Conservation (phyloP, 1,140 invertebrate genomes). For the Aplysia californica region DNA sequence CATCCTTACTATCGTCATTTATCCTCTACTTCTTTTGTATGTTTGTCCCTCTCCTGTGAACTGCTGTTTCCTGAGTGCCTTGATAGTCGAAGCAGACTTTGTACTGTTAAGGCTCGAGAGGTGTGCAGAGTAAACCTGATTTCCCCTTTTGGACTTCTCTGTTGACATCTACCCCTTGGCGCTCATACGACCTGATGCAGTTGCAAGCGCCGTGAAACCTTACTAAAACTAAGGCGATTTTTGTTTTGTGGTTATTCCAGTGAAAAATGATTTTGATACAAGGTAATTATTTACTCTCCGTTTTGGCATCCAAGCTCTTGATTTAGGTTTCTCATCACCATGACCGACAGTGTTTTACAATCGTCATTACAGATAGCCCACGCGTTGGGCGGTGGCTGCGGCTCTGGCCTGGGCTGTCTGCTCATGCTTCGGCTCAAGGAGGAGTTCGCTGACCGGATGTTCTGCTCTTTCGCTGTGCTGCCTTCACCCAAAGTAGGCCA, state of each 20-base stretch:
- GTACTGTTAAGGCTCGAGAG: too few relatives aligned
- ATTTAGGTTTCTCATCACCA: background rate
- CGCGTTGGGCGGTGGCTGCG: slow-evolving; percentile 75
- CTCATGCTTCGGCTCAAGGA: slow-evolving; percentile 71
- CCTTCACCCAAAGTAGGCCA: slow-evolving; percentile 84
- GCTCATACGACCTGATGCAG: too few relatives aligned
- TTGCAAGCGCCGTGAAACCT: too few relatives aligned
- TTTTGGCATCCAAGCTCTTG: background rate
- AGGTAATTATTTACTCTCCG: background rate
- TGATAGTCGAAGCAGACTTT: too few relatives aligned
- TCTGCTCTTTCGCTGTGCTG: slow-evolving; percentile 90
- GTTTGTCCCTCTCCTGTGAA: too few relatives aligned
- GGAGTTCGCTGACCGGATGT: slow-evolving; percentile 85
- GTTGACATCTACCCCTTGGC: too few relatives aligned
- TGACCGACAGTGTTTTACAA: background rate
- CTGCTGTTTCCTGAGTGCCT: too few relatives aligned
- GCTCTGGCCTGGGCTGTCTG: slow-evolving; percentile 71
- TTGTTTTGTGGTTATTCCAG: background rate
- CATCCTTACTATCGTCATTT: too few relatives aligned
- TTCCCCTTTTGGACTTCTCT: too few relatives aligned
- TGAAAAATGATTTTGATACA: background rate
- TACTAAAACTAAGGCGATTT: too few relatives aligned
- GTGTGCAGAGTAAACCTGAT: too few relatives aligned
- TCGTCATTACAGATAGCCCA: slow-evolving; percentile 73
- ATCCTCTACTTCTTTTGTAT: too few relatives aligned